A percentile compares a stretch with the other conserved stretches of the same genome.
phyloP scores from a whole-genome alignment of 2,113 vertebrate genomes.

The Heterocephalus glaber region DNA sequence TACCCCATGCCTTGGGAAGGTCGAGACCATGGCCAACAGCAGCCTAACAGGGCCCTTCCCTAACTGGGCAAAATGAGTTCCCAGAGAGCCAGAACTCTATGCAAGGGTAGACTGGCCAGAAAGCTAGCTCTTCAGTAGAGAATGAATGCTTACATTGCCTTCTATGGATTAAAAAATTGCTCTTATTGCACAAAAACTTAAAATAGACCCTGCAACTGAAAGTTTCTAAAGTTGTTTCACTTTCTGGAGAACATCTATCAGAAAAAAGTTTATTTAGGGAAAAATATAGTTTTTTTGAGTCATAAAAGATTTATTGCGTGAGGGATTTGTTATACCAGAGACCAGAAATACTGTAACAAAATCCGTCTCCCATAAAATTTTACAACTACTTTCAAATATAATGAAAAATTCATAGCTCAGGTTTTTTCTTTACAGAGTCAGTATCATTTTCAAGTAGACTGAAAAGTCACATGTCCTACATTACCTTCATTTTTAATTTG shows the following conservation, averaged over 20 bases:
- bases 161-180: neutral
- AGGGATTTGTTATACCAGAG: conserved; percentile 67
- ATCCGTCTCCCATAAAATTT: conserved; percentile 65
- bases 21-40: too few species aligned
- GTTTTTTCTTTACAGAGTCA: neutral
- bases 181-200: neutral
- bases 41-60: too few species aligned
- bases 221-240: conserved; percentile 37
- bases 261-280: conserved; percentile 63
- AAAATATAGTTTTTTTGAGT: conserved; percentile 56
- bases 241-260: conserved; percentile 50
- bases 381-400: conserved; percentile 63
- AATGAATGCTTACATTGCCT: neutral
- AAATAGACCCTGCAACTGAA: neutral
- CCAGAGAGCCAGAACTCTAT: too few species aligned
- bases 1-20: too few species aligned
- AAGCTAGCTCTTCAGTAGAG: neutral
- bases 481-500: conserved; percentile 32
- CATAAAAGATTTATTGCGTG: conserved; percentile 71
- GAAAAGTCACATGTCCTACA: conserved; percentile 24
- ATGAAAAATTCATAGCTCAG: conserved; percentile 68
- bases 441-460: conserved; percentile 57
- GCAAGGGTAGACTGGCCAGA: neutral
- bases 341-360: conserved; percentile 41
- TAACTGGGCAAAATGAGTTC: too few species aligned